Base-by-base conservation (phyloP, 2,113 vertebrate genomes). In the Prochilodus magdalenae region DNA sequence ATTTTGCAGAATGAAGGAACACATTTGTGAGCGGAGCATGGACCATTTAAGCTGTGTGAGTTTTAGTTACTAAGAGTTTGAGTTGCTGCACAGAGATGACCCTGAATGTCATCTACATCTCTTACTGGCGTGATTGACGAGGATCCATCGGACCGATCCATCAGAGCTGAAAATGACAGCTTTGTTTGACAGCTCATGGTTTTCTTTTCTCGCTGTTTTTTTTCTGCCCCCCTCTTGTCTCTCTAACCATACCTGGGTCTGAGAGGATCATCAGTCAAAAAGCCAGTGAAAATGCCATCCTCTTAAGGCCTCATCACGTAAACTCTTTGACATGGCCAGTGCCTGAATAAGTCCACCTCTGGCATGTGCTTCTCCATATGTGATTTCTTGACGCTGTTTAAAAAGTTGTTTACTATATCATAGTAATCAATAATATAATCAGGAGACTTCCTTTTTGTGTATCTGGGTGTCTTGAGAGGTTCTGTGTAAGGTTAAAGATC, bases 61-160 rank as follows among this genome's bases (percentile, higher is more conserved):
- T 26, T 3, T 11, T 2, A 2, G 26, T 44, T 27, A 16, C 57
- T 63, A 7, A 36, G 36, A 59, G 29, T 36, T 74, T 18, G 29
- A 11, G 6, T 44, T 44, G 40, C 40, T 44, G 40, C 4, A 10
- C 18, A n/a, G 22, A 59, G 75, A 65, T 78, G 76, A 47, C 75
- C 70, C 22, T 40, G 49, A 75, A 80, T 60, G 75, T 77, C 88
- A 86, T 87, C 72, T 82, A 87, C 88, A 79, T 27, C 0, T 76
- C 73, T 51, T 55, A 29, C 27, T 44, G 69, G 83, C 82, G 74
- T 22, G 63, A 49, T 60, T 75, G 80, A 85, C 75, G 81, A 82
- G 73, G 6, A 15, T 65, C 83, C 70, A 86, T 88, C 83, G 87
- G 79, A 84, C 69, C 62, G 76, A 75, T 82, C 77, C 76, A 63